Evolutionary conservation across 2,797 vertebrate genomes (phyloP), one percentile per base, ranked within the genome.

Genomic region (Pipistrellus pygmaeus): DNA sequence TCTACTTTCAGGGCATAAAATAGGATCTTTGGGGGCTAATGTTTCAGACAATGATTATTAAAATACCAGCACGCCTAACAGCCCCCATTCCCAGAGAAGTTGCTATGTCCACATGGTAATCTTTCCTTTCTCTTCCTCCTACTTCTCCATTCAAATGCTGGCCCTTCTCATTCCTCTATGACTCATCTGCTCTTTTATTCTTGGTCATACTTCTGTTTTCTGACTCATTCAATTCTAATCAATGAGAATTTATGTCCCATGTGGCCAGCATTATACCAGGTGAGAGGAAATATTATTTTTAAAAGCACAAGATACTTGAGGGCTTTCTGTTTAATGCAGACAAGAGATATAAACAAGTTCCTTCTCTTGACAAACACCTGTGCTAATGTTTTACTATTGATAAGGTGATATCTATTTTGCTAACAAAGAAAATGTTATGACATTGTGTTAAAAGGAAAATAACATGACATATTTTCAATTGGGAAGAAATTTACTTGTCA

Each of bases 141-240:
- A 27, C 77, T 38, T 60, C n/a, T 55, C 44, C 57, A 82, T 27
- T 78, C 76, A 89, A 88, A 93, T 14, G 18, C 12, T 30, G 32
- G 13, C 81, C 88, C 68, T 41, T 82, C 23, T 83, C 38, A 32
- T 3, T 88, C 69, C 41, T 93, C 48, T 64, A 32, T 94, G 90
- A 96, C 11, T 94, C 92, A 96, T 80, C 20, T 91, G 44, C 51
- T 88, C 44, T 96, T 93, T 95, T 80, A 85, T 89, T 96, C 85
- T 95, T 85, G 38, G 46, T 85, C 82, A 76, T 51, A 90, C 35
- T 90, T 93, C 17, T 91, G 27, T 82, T 12, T 60, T 95, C 85
- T 96, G 96, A 95, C 60, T 96, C 96, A 94, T 80, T 86, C 88
- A 90, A 10, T 92, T 93, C 69, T 96, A 90, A 88, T 95, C 82